Conservation (phyloP, 2,113 vertebrate species). For the Coptodon rendalli region DNA sequence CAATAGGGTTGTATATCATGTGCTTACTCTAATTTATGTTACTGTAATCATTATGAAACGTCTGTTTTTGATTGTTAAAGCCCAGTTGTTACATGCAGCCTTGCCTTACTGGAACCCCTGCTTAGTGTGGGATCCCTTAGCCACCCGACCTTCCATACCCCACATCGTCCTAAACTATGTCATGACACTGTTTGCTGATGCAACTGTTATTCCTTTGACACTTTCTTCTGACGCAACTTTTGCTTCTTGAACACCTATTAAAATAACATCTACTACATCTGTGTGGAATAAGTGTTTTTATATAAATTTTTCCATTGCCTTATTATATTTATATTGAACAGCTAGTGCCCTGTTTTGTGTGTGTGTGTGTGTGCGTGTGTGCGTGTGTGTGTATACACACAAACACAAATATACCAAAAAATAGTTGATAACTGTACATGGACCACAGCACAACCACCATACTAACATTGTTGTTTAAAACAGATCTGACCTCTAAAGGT, state of each 20-base stretch:
- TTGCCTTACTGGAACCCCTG: slow-evolving; percentile 76
- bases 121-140: slow-evolving; percentile 69
- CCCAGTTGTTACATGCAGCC: slow-evolving; percentile 73
- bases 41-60: slow-evolving; percentile 58
- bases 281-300: slow-evolving; percentile 1
- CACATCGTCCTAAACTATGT: slow-evolving; percentile 58
- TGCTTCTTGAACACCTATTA: slow-evolving; percentile 78
- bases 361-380: background rate
- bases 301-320: background rate
- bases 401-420: background rate
- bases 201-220: slow-evolving; percentile 68
- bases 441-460: background rate
- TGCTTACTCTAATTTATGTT: slow-evolving; percentile 70
- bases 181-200: slow-evolving; percentile 78
- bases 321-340: background rate
- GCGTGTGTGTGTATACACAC: background rate
- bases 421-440: background rate
- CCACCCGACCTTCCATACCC: background rate
- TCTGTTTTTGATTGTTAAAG: slow-evolving; percentile 70
- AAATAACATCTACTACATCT: slow-evolving; percentile 69
- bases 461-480: background rate
- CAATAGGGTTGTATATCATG: slow-evolving; percentile 61
- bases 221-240: slow-evolving; percentile 70
- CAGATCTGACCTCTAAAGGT: background rate
- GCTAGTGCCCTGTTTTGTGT: background rate